Conservation (phyloP, 2,113 vertebrate genomes). For the Clupea harengus region DNA sequence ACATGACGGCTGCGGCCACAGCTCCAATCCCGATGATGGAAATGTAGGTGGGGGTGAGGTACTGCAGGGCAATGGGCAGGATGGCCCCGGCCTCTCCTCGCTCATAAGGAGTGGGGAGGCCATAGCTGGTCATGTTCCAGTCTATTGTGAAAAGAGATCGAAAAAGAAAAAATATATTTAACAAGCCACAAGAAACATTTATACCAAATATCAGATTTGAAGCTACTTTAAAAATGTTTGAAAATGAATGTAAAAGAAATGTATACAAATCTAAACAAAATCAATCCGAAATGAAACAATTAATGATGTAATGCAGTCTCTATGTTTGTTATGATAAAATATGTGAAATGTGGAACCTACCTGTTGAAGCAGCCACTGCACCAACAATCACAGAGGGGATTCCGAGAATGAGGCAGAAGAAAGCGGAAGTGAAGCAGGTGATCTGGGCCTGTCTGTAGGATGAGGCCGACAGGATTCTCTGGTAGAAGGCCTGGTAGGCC, state of each 20-base stretch:
- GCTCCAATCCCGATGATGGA: conserved; percentile 61
- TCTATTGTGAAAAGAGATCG: conserved; percentile 42
- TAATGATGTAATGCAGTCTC: too few species aligned
- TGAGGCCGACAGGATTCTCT: conserved; percentile 76
- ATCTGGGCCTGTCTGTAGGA: conserved; percentile 72
- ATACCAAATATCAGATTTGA: background rate
- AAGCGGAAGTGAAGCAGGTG: conserved; percentile 71
- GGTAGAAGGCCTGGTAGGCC: conserved; percentile 82
- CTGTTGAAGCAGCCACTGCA: conserved; percentile 78
- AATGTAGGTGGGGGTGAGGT: conserved; percentile 55
- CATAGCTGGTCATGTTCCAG: conserved; percentile 64
- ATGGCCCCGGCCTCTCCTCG: conserved; percentile 57
- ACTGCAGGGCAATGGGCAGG: conserved; percentile 57
- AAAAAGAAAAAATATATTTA: background rate
- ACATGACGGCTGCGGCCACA: conserved; percentile 69
- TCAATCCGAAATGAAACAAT: too few species aligned
- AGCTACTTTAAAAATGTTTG: background rate
- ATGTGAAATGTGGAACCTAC: conserved; percentile 50
- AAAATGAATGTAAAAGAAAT: background rate
- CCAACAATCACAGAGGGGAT: conserved; percentile 76
- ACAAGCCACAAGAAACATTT: background rate
- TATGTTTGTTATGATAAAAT: background rate
- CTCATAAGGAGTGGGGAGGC: conserved; percentile 51
- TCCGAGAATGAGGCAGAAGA: conserved; percentile 70
- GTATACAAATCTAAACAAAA: too few species aligned